These are phyloP conservation scores for Clinocottus analis DNA, from an alignment of 2,113 vertebrate species.

Conservation along the genomic window DNA sequence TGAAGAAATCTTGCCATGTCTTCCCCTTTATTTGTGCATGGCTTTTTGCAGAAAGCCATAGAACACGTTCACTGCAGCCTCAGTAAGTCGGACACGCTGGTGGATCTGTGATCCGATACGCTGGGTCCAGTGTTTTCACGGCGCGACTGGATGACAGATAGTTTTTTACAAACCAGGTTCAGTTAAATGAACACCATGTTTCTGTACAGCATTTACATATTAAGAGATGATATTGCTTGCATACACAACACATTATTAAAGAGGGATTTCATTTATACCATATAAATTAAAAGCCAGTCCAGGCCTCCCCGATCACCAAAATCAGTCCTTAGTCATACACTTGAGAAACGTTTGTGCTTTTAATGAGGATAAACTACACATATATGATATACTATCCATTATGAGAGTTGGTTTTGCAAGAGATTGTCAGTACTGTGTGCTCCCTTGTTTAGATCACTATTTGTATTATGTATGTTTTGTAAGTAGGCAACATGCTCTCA, in stretches of 20 bases:
- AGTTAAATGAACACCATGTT: not conserved
- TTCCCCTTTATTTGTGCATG: not conserved
- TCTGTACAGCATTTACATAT: not conserved
- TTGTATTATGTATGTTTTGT: not conserved
- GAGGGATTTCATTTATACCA: not conserved
- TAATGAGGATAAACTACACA: too few relatives aligned
- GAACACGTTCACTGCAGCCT: not conserved
- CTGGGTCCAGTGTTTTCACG: not conserved
- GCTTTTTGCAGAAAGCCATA: not conserved
- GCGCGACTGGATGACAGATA: not conserved
- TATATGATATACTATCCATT: not conserved
- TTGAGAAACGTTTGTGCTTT: too few relatives aligned
- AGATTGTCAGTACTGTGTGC: not conserved
- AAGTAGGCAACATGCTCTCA: not conserved
- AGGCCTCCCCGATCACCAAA: not conserved
- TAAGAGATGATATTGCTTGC: not conserved
- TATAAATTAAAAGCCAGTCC: not conserved
- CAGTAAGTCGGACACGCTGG: not conserved
- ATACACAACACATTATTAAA: constrained; percentile 10
- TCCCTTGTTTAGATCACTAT: not conserved
- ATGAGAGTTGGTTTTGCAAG: not conserved
- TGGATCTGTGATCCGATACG: constrained; percentile 6
- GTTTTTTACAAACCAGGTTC: not conserved
- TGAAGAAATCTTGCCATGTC: not conserved
- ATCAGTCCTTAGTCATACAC: too few relatives aligned